Evolutionary conservation across 2,888 invertebrate species (phyloP).

Genomic region (Abrostola tripartita): DNA sequence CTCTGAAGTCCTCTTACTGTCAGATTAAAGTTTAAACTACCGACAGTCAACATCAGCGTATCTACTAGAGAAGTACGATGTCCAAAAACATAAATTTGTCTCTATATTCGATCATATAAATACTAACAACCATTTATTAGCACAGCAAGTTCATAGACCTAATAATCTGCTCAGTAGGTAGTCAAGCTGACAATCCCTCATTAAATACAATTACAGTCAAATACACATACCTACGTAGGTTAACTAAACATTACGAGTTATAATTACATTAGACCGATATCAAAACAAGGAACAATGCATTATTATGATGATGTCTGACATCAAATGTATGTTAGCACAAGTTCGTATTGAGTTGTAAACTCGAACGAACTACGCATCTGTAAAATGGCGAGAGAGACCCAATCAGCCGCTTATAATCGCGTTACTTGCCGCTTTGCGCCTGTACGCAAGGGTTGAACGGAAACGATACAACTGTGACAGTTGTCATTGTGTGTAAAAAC

Average conservation of each 20-base stretch:
- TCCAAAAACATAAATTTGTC: too few species aligned
- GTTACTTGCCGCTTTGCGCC: constrained; percentile 63
- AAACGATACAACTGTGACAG: background rate
- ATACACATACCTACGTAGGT: background rate
- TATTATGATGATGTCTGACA: constrained; percentile 12
- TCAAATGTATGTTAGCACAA: constrained; percentile 20
- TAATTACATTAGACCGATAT: constrained; percentile 12
- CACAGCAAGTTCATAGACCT: background rate
- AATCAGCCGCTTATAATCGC: constrained; percentile 74
- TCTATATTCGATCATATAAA: background rate
- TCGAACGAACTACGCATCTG: constrained; percentile 31
- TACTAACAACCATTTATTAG: background rate
- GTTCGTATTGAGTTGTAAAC: constrained; percentile 45
- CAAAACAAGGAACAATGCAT: constrained; percentile 10
- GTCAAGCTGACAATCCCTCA: background rate
- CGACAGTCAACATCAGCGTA: too few species aligned
- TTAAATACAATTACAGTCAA: constrained; percentile 1
- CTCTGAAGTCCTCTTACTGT: too few species aligned
- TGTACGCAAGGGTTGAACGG: constrained; percentile 54
- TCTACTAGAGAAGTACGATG: too few species aligned
- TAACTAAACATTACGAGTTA: background rate
- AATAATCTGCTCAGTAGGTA: background rate
- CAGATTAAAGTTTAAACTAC: too few species aligned
- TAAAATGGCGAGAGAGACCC: constrained; percentile 52
- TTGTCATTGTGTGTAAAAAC: background rate